Evolutionary conservation across 2,888 invertebrate genomes (phyloP), one percentile per base, ranked within the genome.

Genomic region (Lepidocyrtoides sp.): DNA sequence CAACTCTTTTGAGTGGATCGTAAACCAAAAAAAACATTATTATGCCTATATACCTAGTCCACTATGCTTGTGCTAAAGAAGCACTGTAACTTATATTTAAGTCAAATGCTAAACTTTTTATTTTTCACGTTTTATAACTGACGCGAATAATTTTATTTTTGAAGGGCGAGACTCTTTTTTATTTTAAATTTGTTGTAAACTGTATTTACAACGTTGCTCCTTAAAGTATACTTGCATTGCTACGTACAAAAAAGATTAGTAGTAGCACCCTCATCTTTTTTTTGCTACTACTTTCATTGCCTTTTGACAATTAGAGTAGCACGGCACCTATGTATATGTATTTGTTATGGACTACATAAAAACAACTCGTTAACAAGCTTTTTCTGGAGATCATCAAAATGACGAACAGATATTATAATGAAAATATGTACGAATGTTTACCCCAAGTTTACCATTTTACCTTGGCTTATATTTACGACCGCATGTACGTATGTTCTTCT

Each of bases 1-100:
- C 36, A 36, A 36, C 48, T 89, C 41, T 29, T 41, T 32, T 79
- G 41, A 14, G 66, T 36, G 14, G 3, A 23, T 85, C 75, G 41
- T 87, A 87, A 87, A 87, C 83, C 41, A 66, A 79, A 79, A 14
- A n/a, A 66, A 66, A n/a, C n/a, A n/a, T n/a, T n/a, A n/a, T n/a
- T n/a, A n/a, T n/a, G n/a, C n/a, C n/a, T n/a, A n/a, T n/a, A n/a
- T n/a, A n/a, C n/a, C n/a, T n/a, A n/a, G n/a, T n/a, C n/a, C n/a
- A n/a, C n/a, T n/a, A n/a, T n/a, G n/a, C n/a, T n/a, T n/a, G n/a
- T 10, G 26, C 3, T 10, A 23, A 12, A 14, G 29, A 69, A 14
- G 29, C 32, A 69, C 8, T 8, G n/a, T 41, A 41, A 41, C 41
- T 41, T n/a, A n/a, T n/a, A n/a, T n/a, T n/a, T n/a, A n/a, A n/a